Base-by-base conservation (phyloP, 2,797 vertebrate species). In the Fistularia tabacaria region DNA sequence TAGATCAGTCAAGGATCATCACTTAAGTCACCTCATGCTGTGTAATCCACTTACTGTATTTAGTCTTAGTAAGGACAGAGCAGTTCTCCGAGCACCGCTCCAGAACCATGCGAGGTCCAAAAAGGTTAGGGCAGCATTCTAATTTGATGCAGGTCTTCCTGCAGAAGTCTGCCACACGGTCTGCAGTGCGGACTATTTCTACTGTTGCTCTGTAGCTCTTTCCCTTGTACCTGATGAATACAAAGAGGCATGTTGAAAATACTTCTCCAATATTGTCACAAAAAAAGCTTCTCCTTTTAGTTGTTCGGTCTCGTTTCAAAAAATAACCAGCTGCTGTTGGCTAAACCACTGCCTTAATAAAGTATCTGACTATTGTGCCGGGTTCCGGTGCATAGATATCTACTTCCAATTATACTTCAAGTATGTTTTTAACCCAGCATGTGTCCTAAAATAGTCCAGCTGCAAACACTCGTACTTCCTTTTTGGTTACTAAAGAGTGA, bases 41-140 rank as follows among this genome's bases (percentile, higher is more conserved):
- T 25, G 25, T 25, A 38, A 61, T 47, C 7, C 53, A 82, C 93
- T 82, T 85, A 99, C 97, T 99, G 90, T 98, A 99, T 91, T 98
- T 98, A 66, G 97, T 98, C 91, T 99, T 99, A 75, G 97, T 99
- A 76, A 99, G 92, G 71, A 98, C 93, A n/a, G 96, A 98, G 83
- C 97, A 99, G 86, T 98, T 98, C 82, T 99, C 97, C 0, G 96
- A 96, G 85, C 97, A 98, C 63, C 85, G 94, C 57, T 98, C 96
- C 79, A 96, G 88, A 80, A 98, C 95, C 95, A 98, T 98, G 59
- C 92, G 88, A 46, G 97, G 95, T 48, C 97, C 95, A 7, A 99
- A 98, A 60, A 99, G 92, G 81, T 98, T 98, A 9, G 97, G 97
- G 81, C 97, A 99, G 76, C 97, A 99, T 73, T 99, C 96, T 51